Conservation (phyloP, 2,797 vertebrate species). For the Nyctalus aviator region DNA sequence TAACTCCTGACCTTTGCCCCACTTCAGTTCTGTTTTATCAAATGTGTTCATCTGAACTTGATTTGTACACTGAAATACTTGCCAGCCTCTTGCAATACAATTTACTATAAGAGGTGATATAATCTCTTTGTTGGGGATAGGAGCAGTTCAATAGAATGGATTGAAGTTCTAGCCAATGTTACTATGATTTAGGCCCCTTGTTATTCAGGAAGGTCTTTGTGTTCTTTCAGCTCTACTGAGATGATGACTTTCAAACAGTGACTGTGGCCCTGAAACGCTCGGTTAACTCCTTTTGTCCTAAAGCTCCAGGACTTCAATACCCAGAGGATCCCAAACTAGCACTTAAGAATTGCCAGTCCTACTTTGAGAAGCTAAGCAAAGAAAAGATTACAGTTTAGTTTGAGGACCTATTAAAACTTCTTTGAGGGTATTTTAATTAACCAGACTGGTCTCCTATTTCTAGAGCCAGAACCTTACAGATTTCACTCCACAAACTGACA, state of each 20-base stretch:
- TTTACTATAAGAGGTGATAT: constrained; percentile 73
- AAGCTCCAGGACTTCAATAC: neutral
- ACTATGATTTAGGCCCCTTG: constrained; percentile 65
- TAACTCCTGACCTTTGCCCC: constrained; percentile 50
- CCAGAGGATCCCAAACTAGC: constrained; percentile 12
- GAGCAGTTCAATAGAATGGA: constrained; percentile 69
- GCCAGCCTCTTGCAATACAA: constrained; percentile 68
- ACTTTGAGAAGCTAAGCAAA: constrained; percentile 41
- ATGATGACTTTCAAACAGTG: neutral
- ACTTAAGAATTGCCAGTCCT: neutral
- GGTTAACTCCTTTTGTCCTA: constrained; percentile 37
- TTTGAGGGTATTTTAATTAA: neutral
- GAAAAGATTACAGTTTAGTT: constrained; percentile 29
- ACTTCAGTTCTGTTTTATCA: constrained; percentile 66
- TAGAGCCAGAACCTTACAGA: constrained; percentile 8
- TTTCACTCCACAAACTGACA: neutral
- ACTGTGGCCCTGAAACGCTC: neutral
- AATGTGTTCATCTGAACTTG: constrained; percentile 62
- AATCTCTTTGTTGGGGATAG: constrained; percentile 69
- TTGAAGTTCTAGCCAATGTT: neutral
- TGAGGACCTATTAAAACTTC: constrained; percentile 1
- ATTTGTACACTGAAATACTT: constrained; percentile 66
- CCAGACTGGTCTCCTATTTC: neutral
- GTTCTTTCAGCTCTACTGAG: constrained; percentile 43
- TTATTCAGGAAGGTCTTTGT: constrained; percentile 1